A percentile compares a stretch with the other conserved stretches of the same genome.
Evolutionary conservation across 1,140 invertebrate genomes (phyloP).

Genomic region (Drosophila auraria): DNA sequence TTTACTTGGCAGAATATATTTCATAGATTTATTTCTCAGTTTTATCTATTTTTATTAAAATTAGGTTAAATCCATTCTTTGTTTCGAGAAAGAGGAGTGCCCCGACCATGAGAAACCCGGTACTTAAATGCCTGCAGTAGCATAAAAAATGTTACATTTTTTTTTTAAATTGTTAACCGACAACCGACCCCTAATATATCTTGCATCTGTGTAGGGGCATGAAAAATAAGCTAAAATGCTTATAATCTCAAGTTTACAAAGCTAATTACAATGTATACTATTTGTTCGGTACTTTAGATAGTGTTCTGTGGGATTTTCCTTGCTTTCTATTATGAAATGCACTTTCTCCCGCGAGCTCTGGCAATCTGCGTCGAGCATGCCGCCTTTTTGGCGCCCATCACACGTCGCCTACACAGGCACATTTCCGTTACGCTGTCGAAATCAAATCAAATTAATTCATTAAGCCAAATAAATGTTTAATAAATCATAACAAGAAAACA

Average conservation of each 20-base stretch:
- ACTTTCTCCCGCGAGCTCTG: conserved; percentile 32
- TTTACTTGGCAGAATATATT: not conserved
- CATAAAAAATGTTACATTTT: too few relatives aligned
- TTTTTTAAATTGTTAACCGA: too few relatives aligned
- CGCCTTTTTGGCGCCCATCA: conserved; percentile 62
- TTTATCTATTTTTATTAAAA: too few relatives aligned
- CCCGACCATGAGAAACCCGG: too few relatives aligned
- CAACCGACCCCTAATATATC: not conserved
- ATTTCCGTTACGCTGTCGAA: conserved; percentile 64
- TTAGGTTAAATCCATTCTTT: too few relatives aligned
- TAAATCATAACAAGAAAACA: conserved; percentile 76
- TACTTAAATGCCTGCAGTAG: too few relatives aligned
- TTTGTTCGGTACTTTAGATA: not conserved
- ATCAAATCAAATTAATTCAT: conserved; percentile 82
- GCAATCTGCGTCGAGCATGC: conserved; percentile 62
- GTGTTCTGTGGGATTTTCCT: conserved; percentile 7
- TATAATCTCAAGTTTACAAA: conserved; percentile 4
- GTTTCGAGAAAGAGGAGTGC: too few relatives aligned
- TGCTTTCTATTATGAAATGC: conserved; percentile 34
- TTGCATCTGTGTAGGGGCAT: not conserved
- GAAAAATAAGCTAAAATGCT: not conserved
- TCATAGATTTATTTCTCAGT: not conserved
- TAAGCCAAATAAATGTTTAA: conserved; percentile 78
- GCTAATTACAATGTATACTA: not conserved
- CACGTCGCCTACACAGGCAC: conserved; percentile 14